Base-by-base conservation (phyloP, 2,113 vertebrate genomes). In the Numida meleagris region DNA sequence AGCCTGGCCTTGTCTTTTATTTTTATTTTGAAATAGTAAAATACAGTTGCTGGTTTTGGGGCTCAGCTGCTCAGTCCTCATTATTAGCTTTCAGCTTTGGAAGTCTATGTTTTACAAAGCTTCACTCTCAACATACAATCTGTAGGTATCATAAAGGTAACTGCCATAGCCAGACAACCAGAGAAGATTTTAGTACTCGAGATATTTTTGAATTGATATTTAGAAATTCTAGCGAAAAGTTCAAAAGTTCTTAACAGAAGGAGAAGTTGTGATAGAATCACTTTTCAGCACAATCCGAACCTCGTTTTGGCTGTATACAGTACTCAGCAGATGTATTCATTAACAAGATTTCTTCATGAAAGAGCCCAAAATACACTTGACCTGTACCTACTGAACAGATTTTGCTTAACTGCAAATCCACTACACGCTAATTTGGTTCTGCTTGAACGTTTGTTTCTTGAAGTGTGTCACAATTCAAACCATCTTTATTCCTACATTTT, bases 381-480 rank as follows among this genome's bases (percentile, higher is more conserved):
- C 92, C 92, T 75, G 42, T 59, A 86, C 83, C 81, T 88, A 94
- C 17, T 84, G 88, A 94, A 92, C 92, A 96, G 90, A 95, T 88
- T 94, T 90, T 95, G 68, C 94, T 96, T 86, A 92, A 59, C 80
- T 83, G 46, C 83, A 96, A 92, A 90, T 57, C 76, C 67, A 42
- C 70, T 83, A 57, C 73, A 83, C 9, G 75, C 65, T 73, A 81
- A 67, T 83, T 80, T 93, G 88, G 27, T 90, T 86, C 65, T 95
- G 61, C 61, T 68, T 42, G 16, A 88, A 82, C 34, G 27, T 74
- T 94, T 89, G 34, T 42, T 83, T 66, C 70, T 42, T 51, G 16
- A 21, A 67, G 19, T 14, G 36, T 16, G 34, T 45, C 79, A 51
- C 38, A 90, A 74, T 55, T 67, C 72, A 71, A 92, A 23, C 50